These are phyloP conservation scores for Pitangus sulphuratus DNA, from an alignment of 2,797 vertebrate species.

Conservation along the genomic window DNA sequence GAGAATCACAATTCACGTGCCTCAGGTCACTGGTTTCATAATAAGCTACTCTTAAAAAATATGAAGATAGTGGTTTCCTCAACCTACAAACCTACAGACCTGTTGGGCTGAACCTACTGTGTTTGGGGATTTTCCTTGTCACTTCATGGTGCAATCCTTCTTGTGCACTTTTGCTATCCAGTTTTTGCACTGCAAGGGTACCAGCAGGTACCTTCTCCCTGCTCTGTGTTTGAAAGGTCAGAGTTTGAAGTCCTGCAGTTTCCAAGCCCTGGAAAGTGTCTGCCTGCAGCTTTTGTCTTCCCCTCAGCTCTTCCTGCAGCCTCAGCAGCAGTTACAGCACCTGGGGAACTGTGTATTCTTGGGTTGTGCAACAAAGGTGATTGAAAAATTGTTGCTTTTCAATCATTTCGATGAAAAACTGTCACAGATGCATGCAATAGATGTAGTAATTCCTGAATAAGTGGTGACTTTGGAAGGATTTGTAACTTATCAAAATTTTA, in stretches of 20 bases:
- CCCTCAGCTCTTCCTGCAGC: not conserved
- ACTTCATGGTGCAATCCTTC: rapidly evolving
- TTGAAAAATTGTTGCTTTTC: not conserved
- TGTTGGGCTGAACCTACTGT: rapidly evolving
- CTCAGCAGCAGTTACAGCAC: not conserved
- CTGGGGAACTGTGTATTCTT: not conserved
- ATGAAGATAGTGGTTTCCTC: rapidly evolving
- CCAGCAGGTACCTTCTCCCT: rapidly evolving
- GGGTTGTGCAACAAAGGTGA: not conserved
- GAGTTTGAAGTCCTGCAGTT: not conserved
- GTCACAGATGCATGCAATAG: rapidly evolving
- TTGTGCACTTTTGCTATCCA: not conserved
- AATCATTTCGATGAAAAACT: not conserved
- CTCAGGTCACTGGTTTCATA: not conserved
- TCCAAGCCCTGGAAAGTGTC: not conserved
- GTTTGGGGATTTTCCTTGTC: not conserved
- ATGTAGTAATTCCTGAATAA: not conserved
- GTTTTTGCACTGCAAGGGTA: not conserved
- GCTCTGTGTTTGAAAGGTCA: not conserved
- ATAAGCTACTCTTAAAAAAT: not conserved
- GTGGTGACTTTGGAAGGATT: not conserved
- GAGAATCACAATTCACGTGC: rapidly evolving
- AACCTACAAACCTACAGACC: not conserved
- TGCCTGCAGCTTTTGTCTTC: not conserved
- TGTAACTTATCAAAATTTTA: not conserved